phyloP scores from a whole-genome alignment of 2,113 vertebrate genomes.

The Sylvia atricapilla region DNA sequence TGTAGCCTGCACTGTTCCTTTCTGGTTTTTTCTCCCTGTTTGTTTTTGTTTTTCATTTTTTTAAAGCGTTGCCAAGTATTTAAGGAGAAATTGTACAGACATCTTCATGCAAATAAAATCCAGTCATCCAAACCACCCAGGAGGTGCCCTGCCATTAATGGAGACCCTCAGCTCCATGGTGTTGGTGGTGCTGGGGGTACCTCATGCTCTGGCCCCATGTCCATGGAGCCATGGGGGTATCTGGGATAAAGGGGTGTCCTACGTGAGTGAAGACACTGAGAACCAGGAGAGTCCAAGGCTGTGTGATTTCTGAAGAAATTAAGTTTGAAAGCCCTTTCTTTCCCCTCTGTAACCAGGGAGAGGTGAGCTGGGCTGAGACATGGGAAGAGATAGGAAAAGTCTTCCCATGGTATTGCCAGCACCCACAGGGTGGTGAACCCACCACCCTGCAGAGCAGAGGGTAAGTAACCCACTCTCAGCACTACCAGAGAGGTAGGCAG shows the following conservation, averaged over 20 bases:
- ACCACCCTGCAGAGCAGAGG: neutral
- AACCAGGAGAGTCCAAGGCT: neutral
- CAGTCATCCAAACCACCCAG: neutral
- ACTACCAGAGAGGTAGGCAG: neutral
- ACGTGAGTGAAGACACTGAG: neutral
- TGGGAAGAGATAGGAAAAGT: neutral
- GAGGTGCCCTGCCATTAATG: neutral
- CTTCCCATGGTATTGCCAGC: neutral
- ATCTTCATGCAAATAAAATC: conserved; percentile 63
- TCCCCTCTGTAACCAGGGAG: neutral
- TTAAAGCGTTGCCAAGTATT: conserved; percentile 45
- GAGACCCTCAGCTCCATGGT: neutral
- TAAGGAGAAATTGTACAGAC: conserved; percentile 56
- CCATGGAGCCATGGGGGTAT: too few species aligned
- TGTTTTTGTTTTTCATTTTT: neutral
- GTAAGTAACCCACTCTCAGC: neutral
- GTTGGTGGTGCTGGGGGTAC: neutral
- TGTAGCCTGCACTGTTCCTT: conserved; percentile 27
- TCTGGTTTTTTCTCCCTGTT: neutral
- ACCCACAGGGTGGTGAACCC: neutral
- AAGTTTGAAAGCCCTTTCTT: neutral
- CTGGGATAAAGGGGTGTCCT: neutral
- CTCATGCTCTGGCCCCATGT: accelerated
- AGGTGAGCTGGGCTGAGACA: neutral
- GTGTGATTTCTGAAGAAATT: neutral